These are phyloP conservation scores for Myopa testacea DNA, from an alignment of 2,888 invertebrate genomes.

Conservation along the genomic window DNA sequence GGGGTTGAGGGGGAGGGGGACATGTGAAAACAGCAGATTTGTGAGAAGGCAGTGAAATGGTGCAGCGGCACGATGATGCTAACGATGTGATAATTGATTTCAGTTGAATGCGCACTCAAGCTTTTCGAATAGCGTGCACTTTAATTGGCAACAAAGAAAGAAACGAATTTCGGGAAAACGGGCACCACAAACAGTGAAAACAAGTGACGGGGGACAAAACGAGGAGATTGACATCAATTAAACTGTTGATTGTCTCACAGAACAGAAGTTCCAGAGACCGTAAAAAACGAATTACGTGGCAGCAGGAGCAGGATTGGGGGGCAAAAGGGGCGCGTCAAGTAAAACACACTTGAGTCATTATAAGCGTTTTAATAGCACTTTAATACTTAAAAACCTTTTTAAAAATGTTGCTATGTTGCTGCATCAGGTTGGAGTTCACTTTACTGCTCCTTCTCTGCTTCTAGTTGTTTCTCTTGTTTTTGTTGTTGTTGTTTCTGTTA, in stretches of 20 bases:
- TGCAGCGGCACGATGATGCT: neutral
- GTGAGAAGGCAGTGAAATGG: neutral
- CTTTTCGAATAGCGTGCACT: neutral
- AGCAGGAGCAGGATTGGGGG: too few relatives aligned
- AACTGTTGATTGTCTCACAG: neutral
- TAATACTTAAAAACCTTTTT: too few relatives aligned
- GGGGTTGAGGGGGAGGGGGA: neutral
- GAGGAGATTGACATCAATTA: neutral
- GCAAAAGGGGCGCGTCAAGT: too few relatives aligned
- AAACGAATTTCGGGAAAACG: neutral
- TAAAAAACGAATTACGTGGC: too few relatives aligned
- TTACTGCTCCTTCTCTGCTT: neutral
- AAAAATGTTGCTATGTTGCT: too few relatives aligned
- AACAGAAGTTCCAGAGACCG: too few relatives aligned
- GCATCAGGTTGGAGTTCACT: neutral
- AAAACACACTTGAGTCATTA: too few relatives aligned
- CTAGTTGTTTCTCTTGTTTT: too few relatives aligned
- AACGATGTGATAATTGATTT: conserved; percentile 30
- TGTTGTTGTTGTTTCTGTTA: too few relatives aligned
- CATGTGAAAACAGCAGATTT: neutral
- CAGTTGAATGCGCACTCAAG: conserved; percentile 3
- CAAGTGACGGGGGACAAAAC: neutral
- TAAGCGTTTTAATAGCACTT: neutral
- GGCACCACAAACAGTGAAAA: neutral
- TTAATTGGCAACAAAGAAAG: neutral